Conservation (phyloP, 2,797 vertebrate genomes). For the Crenichthys baileyi region DNA sequence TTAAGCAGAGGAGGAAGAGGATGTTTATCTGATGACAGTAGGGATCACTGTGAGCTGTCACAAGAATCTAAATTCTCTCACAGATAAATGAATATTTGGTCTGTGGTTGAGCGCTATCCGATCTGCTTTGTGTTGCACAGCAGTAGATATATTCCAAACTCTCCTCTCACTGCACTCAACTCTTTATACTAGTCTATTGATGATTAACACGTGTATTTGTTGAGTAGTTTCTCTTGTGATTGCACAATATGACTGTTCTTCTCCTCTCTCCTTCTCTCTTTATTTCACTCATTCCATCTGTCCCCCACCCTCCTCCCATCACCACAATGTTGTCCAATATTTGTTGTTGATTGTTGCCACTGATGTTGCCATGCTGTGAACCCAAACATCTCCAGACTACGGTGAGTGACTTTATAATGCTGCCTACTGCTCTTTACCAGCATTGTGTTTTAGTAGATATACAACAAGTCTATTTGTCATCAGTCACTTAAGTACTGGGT, state of each 20-base stretch:
- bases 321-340: constrained; percentile 1
- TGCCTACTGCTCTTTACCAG: background rate
- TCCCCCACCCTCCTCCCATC: constrained; percentile 7
- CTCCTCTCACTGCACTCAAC: constrained; percentile 4
- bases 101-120: background rate
- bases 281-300: constrained; percentile 12
- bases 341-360: constrained; percentile 62
- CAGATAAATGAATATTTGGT: background rate
- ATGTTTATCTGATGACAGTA: background rate
- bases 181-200: constrained; percentile 36
- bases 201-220: constrained; percentile 50
- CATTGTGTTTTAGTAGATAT: background rate
- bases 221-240: constrained; percentile 40
- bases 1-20: background rate
- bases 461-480: background rate
- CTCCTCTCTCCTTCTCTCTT: constrained; percentile 5
- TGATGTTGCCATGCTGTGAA: constrained; percentile 65
- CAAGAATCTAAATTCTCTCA: constrained; percentile 6
- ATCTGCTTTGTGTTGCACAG: constrained; percentile 11
- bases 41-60: background rate
- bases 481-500: background rate
- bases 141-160: constrained; percentile 14
- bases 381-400: constrained; percentile 73
- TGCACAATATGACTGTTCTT: constrained; percentile 70
- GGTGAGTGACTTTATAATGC: constrained; percentile 75